Base-by-base conservation (phyloP, 1,140 invertebrate species). In the Wasmannia auropunctata region DNA sequence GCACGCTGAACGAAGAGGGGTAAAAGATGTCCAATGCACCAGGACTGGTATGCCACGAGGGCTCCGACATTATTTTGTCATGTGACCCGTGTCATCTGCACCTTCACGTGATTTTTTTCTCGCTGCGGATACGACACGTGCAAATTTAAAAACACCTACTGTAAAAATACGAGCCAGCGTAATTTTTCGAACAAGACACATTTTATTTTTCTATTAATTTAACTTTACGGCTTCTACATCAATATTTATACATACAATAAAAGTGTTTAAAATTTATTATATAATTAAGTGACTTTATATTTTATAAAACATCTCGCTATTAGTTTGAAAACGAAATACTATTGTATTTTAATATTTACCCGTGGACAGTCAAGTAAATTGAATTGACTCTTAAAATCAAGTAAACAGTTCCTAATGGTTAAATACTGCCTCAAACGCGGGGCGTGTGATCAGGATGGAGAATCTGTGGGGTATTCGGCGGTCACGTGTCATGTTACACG, bases 401-500 rank as follows among this genome's bases (percentile, higher is more conserved):
- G 92, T 90, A 94, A 94, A 95, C 87, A 94, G 86, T 87, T 87
- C 60, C 86, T 93, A 94, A 94, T 94, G 91, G 91, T 92, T 92
- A 93, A 94, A 94, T 90, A 93, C 86, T 84, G 84, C 79, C 84
- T 81, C 86, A 88, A 87, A 72, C 46, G 80, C 60, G 40, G 87
- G 80, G 63, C 43, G 62, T n/a, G 28, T 25, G 28, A 34, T 80
- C 70, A 46, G 25, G 60, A 85, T 84, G 77, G 79, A 89, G 89
- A 65, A 89, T 86, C 89, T 79, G 69, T 87, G 86, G 91, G 90
- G 80, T 88, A 90, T 91, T 86, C 65, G 75, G 34, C 75, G 87
- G 94, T 90, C 94, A 93, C 94, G 94, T 95, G 94, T 94, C 93
- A 70, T 91, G 89, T 95, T 95, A 94, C 93, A 93, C 81, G 87